These are phyloP conservation scores for Drosophila pruinosa DNA, from an alignment of 1,140 invertebrate species.

Conservation along the genomic window DNA sequence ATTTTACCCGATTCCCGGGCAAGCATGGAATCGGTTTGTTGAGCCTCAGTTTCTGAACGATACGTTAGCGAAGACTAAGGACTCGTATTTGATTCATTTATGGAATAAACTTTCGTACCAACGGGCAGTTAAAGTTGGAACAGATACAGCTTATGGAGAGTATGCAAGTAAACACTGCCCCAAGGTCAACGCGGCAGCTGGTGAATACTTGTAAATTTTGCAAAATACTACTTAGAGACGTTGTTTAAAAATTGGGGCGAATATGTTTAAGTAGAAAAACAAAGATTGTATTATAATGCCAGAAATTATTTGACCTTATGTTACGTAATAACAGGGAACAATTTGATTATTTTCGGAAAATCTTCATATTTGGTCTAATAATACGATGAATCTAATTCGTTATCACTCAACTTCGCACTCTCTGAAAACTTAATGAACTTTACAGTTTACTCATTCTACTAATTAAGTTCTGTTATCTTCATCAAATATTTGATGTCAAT, in stretches of 20 bases:
- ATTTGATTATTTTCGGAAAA: too few relatives aligned
- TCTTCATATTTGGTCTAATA: too few relatives aligned
- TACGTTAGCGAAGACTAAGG: neutral
- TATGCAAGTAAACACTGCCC: neutral
- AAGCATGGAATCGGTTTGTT: neutral
- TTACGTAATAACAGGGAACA: too few relatives aligned
- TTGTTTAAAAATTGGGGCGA: too few relatives aligned
- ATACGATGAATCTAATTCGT: neutral
- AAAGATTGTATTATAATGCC: neutral
- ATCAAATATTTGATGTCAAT: too few relatives aligned
- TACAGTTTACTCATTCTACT: neutral
- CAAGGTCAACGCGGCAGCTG: neutral
- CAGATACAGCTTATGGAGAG: neutral
- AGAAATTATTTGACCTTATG: too few relatives aligned
- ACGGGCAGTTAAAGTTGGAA: neutral
- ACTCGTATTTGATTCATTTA: neutral
- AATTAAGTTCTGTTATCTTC: neutral
- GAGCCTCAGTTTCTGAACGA: neutral
- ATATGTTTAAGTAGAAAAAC: neutral
- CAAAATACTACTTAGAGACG: neutral
- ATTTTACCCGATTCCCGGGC: neutral
- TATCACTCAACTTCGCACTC: neutral
- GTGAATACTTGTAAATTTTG: neutral
- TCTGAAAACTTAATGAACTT: neutral
- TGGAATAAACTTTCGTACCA: neutral